phyloP scores from a whole-genome alignment of 2,113 vertebrate genomes.

The Arvicanthis niloticus region DNA sequence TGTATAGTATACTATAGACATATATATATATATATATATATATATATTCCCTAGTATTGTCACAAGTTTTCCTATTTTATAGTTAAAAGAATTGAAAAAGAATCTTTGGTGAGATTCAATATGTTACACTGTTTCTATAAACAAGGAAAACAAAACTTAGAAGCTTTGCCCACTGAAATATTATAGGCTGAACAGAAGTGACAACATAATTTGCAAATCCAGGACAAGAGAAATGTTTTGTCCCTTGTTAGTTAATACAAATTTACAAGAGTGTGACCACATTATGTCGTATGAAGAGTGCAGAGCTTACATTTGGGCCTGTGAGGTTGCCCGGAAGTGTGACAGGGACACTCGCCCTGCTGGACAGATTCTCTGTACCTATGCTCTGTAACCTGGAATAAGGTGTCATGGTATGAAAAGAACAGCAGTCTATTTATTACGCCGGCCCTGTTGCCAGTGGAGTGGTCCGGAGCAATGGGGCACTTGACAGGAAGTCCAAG shows the following conservation, averaged over 20 bases:
- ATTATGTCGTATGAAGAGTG: not conserved
- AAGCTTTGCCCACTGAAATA: not conserved
- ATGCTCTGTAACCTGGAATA: not conserved
- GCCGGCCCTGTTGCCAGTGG: not conserved
- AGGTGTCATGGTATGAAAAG: not conserved
- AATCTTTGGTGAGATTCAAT: not conserved
- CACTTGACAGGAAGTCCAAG: too few species aligned
- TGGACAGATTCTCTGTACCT: not conserved
- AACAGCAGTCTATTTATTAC: not conserved
- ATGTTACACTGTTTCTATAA: not conserved
- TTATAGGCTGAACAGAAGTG: not conserved
- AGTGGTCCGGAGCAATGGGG: not conserved
- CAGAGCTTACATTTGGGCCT: not conserved
- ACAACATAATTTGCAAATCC: not conserved
- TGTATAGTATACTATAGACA: not conserved
- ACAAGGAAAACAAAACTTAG: not conserved
- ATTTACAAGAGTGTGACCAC: not conserved
- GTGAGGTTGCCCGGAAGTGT: not conserved
- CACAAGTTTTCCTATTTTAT: not conserved
- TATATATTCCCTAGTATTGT: not conserved
- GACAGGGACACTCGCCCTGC: rapidly evolving
- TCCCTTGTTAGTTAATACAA: not conserved
- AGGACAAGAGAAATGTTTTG: not conserved
- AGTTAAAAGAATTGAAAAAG: not conserved
- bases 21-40: not conserved